Percentiles rank a stretch among this genome's conserved stretches.
phyloP scores from a whole-genome alignment of 2,113 vertebrate species.

The Arizona elegans region DNA sequence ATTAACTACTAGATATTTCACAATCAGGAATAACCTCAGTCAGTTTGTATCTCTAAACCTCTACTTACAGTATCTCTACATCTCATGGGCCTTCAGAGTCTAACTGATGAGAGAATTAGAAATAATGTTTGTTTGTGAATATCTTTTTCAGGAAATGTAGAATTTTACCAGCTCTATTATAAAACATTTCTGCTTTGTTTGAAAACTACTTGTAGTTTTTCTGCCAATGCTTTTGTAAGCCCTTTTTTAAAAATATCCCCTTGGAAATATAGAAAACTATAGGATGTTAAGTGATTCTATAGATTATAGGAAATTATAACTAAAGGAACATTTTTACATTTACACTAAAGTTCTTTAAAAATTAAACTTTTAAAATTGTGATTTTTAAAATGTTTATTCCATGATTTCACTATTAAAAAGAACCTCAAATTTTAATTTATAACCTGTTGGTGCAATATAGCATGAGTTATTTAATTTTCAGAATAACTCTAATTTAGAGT shows the following conservation, averaged over 20 bases:
- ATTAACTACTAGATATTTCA: background rate
- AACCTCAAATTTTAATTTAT: background rate
- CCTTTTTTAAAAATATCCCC: background rate
- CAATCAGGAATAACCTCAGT: background rate
- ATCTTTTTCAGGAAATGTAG: background rate
- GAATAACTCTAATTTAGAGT: background rate
- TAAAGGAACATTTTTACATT: background rate
- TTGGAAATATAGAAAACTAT: background rate
- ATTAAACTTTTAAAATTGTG: background rate
- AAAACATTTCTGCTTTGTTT: background rate
- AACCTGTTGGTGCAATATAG: background rate
- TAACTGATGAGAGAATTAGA: background rate
- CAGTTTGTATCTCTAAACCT: background rate
- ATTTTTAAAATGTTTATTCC: background rate
- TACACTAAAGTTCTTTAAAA: background rate
- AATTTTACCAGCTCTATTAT: background rate
- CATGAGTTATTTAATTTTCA: background rate
- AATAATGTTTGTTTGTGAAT: background rate
- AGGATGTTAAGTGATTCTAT: background rate
- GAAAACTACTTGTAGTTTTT: background rate
- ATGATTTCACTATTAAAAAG: background rate
- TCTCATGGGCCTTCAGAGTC: background rate
- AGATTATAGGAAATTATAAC: background rate
- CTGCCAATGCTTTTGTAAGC: background rate
- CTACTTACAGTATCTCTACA: background rate